Percentiles rank a stretch among this genome's conserved stretches.
phyloP scores from a whole-genome alignment of 1,140 invertebrate genomes.

The Platyscapa corneri region DNA sequence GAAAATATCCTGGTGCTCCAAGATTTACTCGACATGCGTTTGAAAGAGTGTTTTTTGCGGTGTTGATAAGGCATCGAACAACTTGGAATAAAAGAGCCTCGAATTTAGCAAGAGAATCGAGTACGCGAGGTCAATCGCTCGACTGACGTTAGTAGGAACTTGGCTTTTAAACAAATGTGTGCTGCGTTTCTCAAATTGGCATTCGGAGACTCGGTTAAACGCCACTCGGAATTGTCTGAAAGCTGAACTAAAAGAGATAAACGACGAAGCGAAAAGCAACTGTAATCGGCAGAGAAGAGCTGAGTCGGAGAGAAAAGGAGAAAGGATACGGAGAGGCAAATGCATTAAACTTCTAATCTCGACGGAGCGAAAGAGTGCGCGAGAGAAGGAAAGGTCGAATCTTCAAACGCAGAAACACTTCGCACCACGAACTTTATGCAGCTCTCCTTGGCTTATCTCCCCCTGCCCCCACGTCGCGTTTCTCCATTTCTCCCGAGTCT shows the following conservation, averaged over 20 bases:
- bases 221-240: no score
- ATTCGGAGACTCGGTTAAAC: no score
- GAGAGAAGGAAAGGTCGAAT: background rate
- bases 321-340: background rate
- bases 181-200: no score
- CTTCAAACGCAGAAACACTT: slow-evolving; percentile 13
- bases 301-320: background rate
- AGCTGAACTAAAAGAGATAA: background rate
- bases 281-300: background rate
- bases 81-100: no score
- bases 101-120: no score
- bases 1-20: no score
- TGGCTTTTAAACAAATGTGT: no score
- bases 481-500: background rate
- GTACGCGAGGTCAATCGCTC: no score
- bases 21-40: no score
- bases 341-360: slow-evolving; percentile 16
- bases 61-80: no score
- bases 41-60: no score
- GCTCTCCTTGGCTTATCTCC: slow-evolving; percentile 46
- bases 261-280: background rate
- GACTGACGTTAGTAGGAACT: no score
- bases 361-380: background rate
- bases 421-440: slow-evolving; percentile 38
- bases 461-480: background rate